These are phyloP conservation scores for Sorex maritimensis DNA, from an alignment of 2,797 vertebrate species.

Conservation along the genomic window DNA sequence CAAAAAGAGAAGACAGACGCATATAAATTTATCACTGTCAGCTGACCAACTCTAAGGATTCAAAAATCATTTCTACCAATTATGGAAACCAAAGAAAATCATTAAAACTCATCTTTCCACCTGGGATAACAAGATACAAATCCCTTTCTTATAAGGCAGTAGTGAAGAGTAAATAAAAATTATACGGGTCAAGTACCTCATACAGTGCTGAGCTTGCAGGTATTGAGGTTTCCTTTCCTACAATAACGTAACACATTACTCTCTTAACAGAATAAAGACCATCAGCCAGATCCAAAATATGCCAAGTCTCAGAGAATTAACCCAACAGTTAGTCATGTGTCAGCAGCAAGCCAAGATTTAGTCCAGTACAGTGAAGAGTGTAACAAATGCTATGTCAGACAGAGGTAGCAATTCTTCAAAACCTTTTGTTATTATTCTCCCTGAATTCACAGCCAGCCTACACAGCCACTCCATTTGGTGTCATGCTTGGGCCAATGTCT, in stretches of 20 bases:
- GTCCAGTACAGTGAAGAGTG: background rate
- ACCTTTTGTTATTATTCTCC: background rate
- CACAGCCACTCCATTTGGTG: no score
- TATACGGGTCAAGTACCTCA: background rate
- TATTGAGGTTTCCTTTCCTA: background rate
- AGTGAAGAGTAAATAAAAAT: background rate
- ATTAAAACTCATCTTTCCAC: conserved; percentile 46
- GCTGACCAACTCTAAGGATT: conserved; percentile 44
- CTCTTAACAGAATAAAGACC: background rate
- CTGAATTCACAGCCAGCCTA: background rate
- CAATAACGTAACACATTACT: background rate
- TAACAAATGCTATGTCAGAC: background rate
- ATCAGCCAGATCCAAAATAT: background rate
- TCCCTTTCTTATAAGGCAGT: background rate
- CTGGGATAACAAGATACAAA: background rate
- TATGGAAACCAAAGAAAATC: conserved; percentile 6
- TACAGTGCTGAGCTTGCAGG: background rate
- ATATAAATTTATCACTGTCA: conserved; percentile 35
- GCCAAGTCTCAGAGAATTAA: conserved; percentile 16
- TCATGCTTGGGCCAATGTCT: no score
- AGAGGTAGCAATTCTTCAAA: background rate
- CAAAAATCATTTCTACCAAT: conserved; percentile 30
- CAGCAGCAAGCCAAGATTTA: conserved; percentile 21
- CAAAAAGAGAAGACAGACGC: conserved; percentile 74
- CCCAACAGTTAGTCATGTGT: background rate